Evolutionary conservation across 2,888 invertebrate genomes (phyloP), one percentile per base, ranked within the genome.

Genomic region (Girardia tigrina): DNA sequence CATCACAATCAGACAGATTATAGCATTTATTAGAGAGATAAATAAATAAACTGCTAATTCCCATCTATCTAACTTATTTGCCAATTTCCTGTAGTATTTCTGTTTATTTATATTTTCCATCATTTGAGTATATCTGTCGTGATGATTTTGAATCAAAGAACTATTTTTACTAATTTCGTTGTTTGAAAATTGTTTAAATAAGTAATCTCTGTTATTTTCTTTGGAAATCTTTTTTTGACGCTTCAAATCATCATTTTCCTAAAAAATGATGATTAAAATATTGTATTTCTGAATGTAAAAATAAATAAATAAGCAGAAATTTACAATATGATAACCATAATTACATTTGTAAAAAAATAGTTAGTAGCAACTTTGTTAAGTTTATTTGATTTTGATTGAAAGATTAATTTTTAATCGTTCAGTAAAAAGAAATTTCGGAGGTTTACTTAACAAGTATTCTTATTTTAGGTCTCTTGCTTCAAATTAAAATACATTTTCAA

Each of bases 11-110:
- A 75, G 36, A 29, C 75, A 75, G 29, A 75, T 75, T 8, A 70
- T 72, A 1, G 75, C 75, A 72, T 75, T 75, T 4, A 75, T 70
- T 6, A 71, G 16, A 23, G 75, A 75, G 6, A 75, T 23, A 72
- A 75, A 69, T 14, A 75, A 29, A 75, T 75, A 75, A 27, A 75
- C 23, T 4, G 70, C 69, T 29, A 75, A 27, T 29, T 75, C 70
- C 20, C 28, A 20, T 27, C 69, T 71, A 29, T 75, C 75, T 8
- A 75, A 26, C 23, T 28, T 71, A 6, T 72, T n/a, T 16, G 69
- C 75, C 27, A 75, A 29, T 6, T 23, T 28, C 16, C n/a, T 72
- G 29, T 72, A 56, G 23, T 56, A n/a, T 56, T n/a, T 56, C 23
- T 56, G 56, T n/a, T 56, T 4, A 2, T n/a, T 4, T 6, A 56